Evolutionary conservation across 2,113 vertebrate genomes (phyloP), one percentile per base, ranked within the genome.

Genomic region (Microcebus murinus): DNA sequence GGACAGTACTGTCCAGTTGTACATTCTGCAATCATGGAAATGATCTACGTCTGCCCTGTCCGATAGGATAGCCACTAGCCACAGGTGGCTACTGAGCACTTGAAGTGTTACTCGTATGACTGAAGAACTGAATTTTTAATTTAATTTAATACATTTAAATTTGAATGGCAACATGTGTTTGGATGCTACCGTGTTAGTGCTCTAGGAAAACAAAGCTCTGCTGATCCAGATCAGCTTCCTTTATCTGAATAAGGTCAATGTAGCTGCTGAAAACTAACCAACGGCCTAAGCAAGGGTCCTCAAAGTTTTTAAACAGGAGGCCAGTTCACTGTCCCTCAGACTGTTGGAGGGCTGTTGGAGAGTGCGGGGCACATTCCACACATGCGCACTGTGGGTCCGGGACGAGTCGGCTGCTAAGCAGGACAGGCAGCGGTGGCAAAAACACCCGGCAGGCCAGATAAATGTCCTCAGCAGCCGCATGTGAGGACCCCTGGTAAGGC

Each of bases 71-170:
- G 88, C 48, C 21, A 39, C 15, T 3, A 39, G 90, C 36, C 85
- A 81, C 67, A 63, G 34, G 68, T 2, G 52, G 55, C 83, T 70
- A 3, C 1, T 8, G 42, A 63, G 48, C 36, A 42, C 52, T 5
- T 31, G n/a, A 89, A 45, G 21, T 18, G 7, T 45, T 74, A 63
- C 70, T 9, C 2, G 12, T n/a, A 20, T 45, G 31, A 68, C 8
- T 6, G 23, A 82, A 59, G 45, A 74, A 74, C 63, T 39, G 10
- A 21, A 23, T 36, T 36, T 87, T 39, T 6, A 17, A 12, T 63
- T 71, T 71, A n/a, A 57, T 76, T 84, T 48, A 76, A 50, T 88
- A 42, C 12, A 77, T 34, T 83, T 70, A 80, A n/a, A 65, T 85
- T 45, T 31, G 70, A 36, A 61, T 6, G 55, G 80, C 36, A n/a